phyloP scores from a whole-genome alignment of 2,797 vertebrate genomes.

The Sitta carolinensis region DNA sequence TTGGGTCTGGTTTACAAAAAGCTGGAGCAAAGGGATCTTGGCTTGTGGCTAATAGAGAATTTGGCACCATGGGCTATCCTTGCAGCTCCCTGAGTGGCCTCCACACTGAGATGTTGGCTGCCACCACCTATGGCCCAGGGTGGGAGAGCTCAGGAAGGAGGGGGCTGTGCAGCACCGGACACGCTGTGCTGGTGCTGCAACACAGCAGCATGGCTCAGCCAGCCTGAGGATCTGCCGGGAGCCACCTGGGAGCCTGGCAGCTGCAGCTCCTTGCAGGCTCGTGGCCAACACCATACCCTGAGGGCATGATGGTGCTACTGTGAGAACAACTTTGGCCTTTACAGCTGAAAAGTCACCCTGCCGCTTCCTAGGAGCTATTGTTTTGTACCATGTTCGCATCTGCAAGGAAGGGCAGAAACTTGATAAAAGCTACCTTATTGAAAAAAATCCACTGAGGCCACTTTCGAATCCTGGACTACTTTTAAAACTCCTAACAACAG shows the following conservation, averaged over 20 bases:
- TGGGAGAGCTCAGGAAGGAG: neutral
- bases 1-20: neutral
- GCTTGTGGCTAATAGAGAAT: neutral
- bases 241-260: neutral
- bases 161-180: neutral
- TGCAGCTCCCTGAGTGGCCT: rapidly evolving
- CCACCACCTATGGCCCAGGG: rapidly evolving
- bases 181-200: neutral
- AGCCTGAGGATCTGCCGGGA: neutral
- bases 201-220: neutral
- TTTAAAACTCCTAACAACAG: neutral
- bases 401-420: neutral
- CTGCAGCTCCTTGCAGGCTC: neutral
- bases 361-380: neutral
- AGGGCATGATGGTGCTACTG: neutral
- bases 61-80: neutral
- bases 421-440: neutral
- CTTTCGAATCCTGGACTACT: neutral
- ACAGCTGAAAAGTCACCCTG: neutral
- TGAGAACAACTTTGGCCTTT: neutral
- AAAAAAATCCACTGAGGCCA: neutral
- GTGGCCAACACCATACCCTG: rapidly evolving
- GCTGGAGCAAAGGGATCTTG: neutral
- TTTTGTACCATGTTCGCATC: neutral
- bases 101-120: neutral